Evolutionary conservation across 2,113 vertebrate species (phyloP), one percentile per base, ranked within the genome.

Genomic region (Epinephelus fuscoguttatus): DNA sequence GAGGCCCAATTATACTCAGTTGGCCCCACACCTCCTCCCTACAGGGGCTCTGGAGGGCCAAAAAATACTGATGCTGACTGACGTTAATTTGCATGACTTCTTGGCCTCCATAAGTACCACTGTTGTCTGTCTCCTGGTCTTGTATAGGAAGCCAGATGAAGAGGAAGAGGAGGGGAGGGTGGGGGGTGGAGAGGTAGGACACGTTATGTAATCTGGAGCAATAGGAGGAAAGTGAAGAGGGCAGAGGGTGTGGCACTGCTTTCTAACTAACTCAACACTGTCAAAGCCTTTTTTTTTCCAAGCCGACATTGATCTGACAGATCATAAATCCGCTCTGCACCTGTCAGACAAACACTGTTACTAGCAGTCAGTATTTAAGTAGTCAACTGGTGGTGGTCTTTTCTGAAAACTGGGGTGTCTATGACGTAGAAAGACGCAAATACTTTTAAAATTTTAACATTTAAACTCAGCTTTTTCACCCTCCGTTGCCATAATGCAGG

Each of bases 1-100:
- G 66, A 90, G 84, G 91, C 74, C 93, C 94, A 95, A 95, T 95
- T 95, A 95, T 91, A 83, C 89, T 94, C 87, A 75, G 84, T 86
- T 93, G 91, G 91, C 91, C 91, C 89, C 70, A 30, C 83, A 80
- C 78, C 78, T 87, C 86, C 80, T 91, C 84, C 57, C 90, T 89
- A 86, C 91, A 81, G 92, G 92, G 90, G 91, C 90, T 89, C 90
- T 69, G 85, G 85, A 89, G 91, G 92, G 92, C 94, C 94, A 95
- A 93, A 93, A 92, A 88, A 82, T 83, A 92, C 84, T 45, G n/a
- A 92, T 84, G 88, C 88, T 95, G 95, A 96, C 93, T 96, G 95
- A 96, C 95, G 92, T 94, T 96, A 96, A 96, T 96, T 96, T 96
- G 95, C 93, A 92, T 93, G 94, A 94, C 94, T 95, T 92, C 86